Percentiles rank a stretch among this genome's conserved stretches.
Conservation (phyloP, 2,113 vertebrate genomes). For the Myiagra hebetior region DNA sequence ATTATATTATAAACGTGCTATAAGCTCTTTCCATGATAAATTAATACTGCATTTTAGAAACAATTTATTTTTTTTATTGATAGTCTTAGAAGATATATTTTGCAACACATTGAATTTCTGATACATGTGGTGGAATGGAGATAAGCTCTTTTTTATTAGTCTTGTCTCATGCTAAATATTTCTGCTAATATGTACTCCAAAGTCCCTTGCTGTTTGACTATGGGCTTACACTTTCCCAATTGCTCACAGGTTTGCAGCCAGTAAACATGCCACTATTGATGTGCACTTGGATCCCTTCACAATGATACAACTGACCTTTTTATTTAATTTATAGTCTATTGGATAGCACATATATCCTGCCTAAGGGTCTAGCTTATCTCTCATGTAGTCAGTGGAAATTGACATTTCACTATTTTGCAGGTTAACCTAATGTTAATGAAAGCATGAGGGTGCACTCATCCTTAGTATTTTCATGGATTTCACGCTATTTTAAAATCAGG, state of each 20-base stretch:
- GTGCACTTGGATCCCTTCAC: not conserved
- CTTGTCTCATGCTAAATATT: not conserved
- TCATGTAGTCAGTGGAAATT: not conserved
- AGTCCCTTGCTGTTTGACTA: not conserved
- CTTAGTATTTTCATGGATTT: slow-evolving; percentile 40
- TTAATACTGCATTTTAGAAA: not conserved
- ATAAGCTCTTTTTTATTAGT: not conserved
- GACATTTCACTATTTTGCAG: not conserved
- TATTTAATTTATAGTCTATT: not conserved
- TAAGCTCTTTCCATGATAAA: not conserved
- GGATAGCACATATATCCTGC: not conserved
- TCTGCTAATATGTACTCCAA: not conserved
- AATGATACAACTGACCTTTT: not conserved
- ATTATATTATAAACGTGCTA: not conserved
- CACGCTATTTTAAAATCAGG: not conserved
- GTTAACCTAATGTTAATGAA: slow-evolving; percentile 40
- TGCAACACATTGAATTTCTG: not conserved
- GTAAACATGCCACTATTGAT: not conserved
- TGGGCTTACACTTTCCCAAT: not conserved
- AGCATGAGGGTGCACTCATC: not conserved
- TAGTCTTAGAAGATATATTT: not conserved
- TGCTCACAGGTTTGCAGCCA: not conserved
- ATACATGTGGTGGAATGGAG: not conserved
- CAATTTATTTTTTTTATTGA: not conserved
- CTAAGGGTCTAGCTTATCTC: not conserved